Conservation (phyloP, 2,797 vertebrate species). For the Lacerta agilis region DNA sequence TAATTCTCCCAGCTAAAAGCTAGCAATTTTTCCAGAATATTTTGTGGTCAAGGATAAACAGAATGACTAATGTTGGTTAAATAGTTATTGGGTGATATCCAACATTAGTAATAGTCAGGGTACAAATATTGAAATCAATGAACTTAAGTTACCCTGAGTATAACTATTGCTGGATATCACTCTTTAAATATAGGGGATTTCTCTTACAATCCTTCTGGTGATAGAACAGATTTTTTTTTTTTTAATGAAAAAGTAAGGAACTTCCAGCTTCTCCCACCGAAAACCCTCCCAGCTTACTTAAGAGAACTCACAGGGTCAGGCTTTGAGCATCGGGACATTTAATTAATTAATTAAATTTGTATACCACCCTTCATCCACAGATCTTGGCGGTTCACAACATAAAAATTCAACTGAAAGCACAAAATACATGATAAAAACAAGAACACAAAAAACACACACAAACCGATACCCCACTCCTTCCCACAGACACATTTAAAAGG, state of each 20-base stretch:
- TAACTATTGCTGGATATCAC: neutral
- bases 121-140: too few relatives aligned
- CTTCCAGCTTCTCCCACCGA: neutral
- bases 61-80: neutral
- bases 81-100: too few relatives aligned
- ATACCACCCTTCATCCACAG: too few relatives aligned
- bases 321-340: neutral
- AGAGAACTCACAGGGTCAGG: neutral
- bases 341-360: too few relatives aligned
- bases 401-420: too few relatives aligned
- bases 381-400: too few relatives aligned
- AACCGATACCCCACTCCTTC: too few relatives aligned
- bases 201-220: neutral
- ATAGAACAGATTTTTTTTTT: neutral
- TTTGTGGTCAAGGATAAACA: neutral
- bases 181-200: neutral
- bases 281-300: neutral
- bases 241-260: neutral
- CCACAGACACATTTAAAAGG: too few relatives aligned
- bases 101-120: too few relatives aligned
- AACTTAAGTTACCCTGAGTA: too few relatives aligned
- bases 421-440: too few relatives aligned
- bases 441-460: too few relatives aligned
- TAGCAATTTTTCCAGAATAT: neutral
- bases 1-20: neutral